phyloP scores from a whole-genome alignment of 2,113 vertebrate species.

The Choloepus hoffmanni region DNA sequence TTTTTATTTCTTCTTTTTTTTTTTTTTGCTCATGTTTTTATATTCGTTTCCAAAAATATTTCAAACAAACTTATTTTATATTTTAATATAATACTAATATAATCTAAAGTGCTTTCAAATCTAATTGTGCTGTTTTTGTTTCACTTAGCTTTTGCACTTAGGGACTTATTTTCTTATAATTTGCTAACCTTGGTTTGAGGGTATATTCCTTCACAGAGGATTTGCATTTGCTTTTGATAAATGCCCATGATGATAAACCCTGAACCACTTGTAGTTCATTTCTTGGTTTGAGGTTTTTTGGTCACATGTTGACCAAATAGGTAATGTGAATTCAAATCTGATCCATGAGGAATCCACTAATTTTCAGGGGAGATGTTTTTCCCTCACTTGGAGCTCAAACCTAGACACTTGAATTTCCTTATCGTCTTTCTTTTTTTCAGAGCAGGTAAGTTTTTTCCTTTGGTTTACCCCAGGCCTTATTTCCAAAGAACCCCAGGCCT shows the following conservation, averaged over 20 bases:
- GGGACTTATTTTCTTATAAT: neutral
- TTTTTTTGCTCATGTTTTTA: neutral
- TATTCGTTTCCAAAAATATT: slow-evolving; percentile 35
- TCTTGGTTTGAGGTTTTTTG: slow-evolving; percentile 27
- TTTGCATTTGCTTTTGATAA: slow-evolving; percentile 22
- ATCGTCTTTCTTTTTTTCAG: neutral
- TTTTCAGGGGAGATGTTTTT: neutral
- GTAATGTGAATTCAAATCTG: neutral
- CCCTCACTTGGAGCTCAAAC: neutral
- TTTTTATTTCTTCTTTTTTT: neutral
- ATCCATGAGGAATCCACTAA: neutral
- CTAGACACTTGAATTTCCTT: neutral
- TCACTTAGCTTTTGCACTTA: neutral
- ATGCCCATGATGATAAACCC: neutral
- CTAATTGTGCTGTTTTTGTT: neutral
- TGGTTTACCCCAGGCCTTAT: neutral
- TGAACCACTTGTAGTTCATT: neutral
- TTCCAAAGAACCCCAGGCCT: neutral
- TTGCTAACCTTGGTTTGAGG: slow-evolving; percentile 37
- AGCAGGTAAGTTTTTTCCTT: slow-evolving; percentile 3
- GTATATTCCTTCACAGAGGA: neutral
- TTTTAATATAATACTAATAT: neutral
- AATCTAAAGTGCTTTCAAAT: neutral
- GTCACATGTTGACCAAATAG: neutral
- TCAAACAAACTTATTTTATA: slow-evolving; percentile 25